phyloP scores from a whole-genome alignment of 2,797 vertebrate species.

The Brachymystax lenok region DNA sequence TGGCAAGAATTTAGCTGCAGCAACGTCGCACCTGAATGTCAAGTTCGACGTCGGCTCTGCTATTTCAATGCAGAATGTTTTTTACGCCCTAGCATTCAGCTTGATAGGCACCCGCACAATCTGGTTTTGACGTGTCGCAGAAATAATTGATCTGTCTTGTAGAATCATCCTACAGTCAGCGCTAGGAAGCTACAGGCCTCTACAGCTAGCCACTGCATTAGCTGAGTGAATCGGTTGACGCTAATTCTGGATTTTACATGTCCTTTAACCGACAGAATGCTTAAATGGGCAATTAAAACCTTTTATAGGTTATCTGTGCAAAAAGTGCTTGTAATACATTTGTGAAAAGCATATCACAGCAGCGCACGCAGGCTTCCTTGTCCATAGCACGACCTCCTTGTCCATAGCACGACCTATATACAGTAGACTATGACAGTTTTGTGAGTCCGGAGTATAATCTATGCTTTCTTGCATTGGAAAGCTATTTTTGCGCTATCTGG shows the following conservation, averaged over 20 bases:
- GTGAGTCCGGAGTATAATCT: neutral
- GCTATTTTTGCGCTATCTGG: neutral
- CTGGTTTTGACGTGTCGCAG: neutral
- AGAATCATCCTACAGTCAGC: constrained; percentile 4
- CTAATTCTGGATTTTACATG: constrained; percentile 52
- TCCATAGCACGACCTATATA: neutral
- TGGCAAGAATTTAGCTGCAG: neutral
- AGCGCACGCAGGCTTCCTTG: neutral
- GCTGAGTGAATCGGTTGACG: neutral
- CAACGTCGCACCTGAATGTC: constrained; percentile 51
- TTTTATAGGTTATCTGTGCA: neutral
- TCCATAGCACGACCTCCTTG: neutral
- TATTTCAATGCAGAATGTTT: constrained; percentile 4
- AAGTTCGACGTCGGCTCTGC: neutral
- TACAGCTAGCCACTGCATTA: constrained; percentile 16
- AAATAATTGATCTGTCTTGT: neutral
- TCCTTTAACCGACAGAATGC: constrained; percentile 59
- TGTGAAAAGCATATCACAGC: neutral
- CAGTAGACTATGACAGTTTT: neutral
- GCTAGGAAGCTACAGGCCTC: neutral
- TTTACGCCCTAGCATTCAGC: neutral
- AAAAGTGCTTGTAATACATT: neutral
- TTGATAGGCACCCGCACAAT: neutral
- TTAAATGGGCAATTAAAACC: constrained; percentile 9
- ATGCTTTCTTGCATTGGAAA: neutral